These are phyloP conservation scores for Synergus umbraculus DNA, from an alignment of 2,888 invertebrate species.

Conservation along the genomic window DNA sequence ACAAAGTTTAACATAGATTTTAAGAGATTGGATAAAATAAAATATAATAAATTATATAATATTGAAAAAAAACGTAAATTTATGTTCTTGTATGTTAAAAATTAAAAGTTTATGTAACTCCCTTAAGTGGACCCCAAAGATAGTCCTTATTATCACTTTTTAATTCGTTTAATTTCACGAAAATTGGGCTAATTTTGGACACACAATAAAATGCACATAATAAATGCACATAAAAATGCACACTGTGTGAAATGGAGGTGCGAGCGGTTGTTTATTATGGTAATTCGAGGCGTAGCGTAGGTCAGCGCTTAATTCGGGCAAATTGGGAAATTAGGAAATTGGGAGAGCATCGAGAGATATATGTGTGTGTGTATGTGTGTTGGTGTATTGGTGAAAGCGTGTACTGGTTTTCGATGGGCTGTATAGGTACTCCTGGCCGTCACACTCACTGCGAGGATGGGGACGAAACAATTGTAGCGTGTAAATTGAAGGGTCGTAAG, in stretches of 20 bases:
- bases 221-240: not conserved
- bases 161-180: too few relatives aligned
- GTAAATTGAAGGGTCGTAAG: slow-evolving; percentile 58
- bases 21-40: too few relatives aligned
- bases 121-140: too few relatives aligned
- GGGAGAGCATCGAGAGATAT: slow-evolving; percentile 49
- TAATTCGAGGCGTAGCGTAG: slow-evolving; percentile 51
- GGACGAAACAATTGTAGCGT: slow-evolving; percentile 65
- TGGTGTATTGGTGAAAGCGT: slow-evolving; percentile 48
- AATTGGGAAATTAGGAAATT: slow-evolving; percentile 60
- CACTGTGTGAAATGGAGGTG: not conserved
- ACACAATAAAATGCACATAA: too few relatives aligned
- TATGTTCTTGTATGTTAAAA: too few relatives aligned
- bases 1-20: too few relatives aligned
- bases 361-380: slow-evolving; percentile 2
- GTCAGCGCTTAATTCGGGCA: slow-evolving; percentile 57
- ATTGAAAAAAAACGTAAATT: too few relatives aligned
- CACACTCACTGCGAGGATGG: slow-evolving; percentile 42
- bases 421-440: slow-evolving; percentile 46
- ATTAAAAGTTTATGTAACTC: too few relatives aligned
- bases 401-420: slow-evolving; percentile 52
- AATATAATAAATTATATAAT: too few relatives aligned
- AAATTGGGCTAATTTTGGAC: too few relatives aligned
- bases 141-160: too few relatives aligned
- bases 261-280: slow-evolving; percentile 53